Conservation (phyloP, 2,797 vertebrate genomes). For the Alauda arvensis region DNA sequence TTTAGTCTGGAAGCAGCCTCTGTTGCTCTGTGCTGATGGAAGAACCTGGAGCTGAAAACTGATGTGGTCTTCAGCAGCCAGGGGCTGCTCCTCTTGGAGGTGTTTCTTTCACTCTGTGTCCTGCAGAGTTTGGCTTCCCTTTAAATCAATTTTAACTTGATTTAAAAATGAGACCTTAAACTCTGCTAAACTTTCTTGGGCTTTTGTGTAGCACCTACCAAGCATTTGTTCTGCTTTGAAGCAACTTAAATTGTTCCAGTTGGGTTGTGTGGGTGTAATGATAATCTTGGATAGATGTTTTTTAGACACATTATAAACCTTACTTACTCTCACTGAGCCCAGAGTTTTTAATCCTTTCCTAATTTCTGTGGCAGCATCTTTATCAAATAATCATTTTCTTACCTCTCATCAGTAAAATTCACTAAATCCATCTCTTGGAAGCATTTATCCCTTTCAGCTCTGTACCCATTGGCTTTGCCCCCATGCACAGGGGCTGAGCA, state of each 20-base stretch:
- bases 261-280: background rate
- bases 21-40: background rate
- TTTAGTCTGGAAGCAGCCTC: background rate
- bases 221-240: background rate
- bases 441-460: background rate
- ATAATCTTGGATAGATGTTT: background rate
- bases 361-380: background rate
- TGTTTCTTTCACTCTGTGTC: background rate
- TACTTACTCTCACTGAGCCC: background rate
- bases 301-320: background rate
- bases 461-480: background rate
- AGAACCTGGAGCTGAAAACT: background rate
- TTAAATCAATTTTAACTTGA: no score
- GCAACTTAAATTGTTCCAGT: background rate
- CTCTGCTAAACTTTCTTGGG: background rate
- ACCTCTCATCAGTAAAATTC: background rate
- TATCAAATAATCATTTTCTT: background rate
- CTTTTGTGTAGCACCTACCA: background rate
- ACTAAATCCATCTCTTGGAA: background rate
- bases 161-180: background rate
- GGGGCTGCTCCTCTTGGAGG: background rate
- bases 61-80: background rate
- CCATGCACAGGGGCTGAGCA: background rate
- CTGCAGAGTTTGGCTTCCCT: background rate
- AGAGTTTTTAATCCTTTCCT: background rate